Base-by-base conservation (phyloP, 1,140 invertebrate genomes). In the Periplaneta americana region DNA sequence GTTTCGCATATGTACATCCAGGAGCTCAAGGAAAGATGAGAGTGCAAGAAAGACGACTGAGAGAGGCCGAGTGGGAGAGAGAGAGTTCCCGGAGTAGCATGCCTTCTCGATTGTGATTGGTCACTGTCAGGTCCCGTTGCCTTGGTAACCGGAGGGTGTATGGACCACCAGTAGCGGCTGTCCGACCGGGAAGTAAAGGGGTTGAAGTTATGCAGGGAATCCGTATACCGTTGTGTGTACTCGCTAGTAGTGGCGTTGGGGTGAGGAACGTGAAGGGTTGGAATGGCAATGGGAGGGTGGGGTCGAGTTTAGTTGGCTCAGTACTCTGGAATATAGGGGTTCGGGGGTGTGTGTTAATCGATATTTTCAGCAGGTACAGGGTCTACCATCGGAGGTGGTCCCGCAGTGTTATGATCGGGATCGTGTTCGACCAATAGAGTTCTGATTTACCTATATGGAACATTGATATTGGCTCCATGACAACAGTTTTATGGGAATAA, bases 91-190 rank as follows among this genome's bases (percentile, higher is more conserved):
- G 33, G 17, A 78, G 76, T n/a, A 78, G 35, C 17, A 8, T 22
- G n/a, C 33, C 79, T 74, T 74, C 79, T 34, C 57, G 79, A 80
- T 75, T 48, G 48, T 66, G 66, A 80, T 80, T 80, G 79, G 79
- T 80, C 79, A 80, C 34, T 37, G 34, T 31, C 48, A 66, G 79
- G 34, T 34, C 28, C 37, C 48, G 79, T 80, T 74, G 34, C 79
- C 66, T 33, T 80, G 79, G 79, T 35, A 80, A 80, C 79, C 15
- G 79, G 37, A 48, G 37, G 75, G 48, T 66, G 48, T 9, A 66
- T 66, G 48, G 48, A 66, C 48, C 48, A 66, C 48, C 48, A 66
- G 48, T 66, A 66, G 48, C 48, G 48, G n/a, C n/a, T n/a, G n/a
- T 66, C 48, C 48, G 48, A n/a, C 48, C 22, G 22, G 48, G 48